A percentile compares a stretch with the other conserved stretches of the same genome.
Conservation (phyloP, 2,797 vertebrate species). For the Leptoclinus maculatus region DNA sequence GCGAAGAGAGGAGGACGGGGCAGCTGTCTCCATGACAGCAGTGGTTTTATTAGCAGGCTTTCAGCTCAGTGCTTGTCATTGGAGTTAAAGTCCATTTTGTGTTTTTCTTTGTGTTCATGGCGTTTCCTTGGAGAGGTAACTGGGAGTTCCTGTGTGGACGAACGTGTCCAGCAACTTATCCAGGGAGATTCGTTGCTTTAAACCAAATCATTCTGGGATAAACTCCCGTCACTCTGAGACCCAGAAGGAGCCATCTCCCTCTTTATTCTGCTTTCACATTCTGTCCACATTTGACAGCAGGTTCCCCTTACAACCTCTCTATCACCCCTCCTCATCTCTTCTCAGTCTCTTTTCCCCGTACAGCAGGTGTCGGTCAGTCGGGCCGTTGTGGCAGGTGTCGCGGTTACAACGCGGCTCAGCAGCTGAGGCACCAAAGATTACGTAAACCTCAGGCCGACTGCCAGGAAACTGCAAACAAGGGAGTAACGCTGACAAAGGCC, state of each 20-base stretch:
- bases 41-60: slow-evolving; percentile 27
- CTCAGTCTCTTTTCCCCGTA: slow-evolving; percentile 11
- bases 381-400: slow-evolving; percentile 52
- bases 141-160: not conserved
- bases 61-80: slow-evolving; percentile 13
- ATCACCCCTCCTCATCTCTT: not conserved
- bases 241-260: not conserved
- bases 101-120: not conserved
- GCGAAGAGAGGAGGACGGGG: slow-evolving; percentile 13
- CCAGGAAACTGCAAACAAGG: slow-evolving; percentile 44
- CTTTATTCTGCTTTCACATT: slow-evolving; percentile 22
- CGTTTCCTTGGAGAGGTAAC: slow-evolving; percentile 9
- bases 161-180: not conserved
- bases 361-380: slow-evolving; percentile 44
- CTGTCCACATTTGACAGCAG: slow-evolving; percentile 25
- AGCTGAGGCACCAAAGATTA: slow-evolving; percentile 46
- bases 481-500: slow-evolving; percentile 52
- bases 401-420: slow-evolving; percentile 33
- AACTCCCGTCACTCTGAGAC: not conserved
- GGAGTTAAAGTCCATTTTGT: slow-evolving; percentile 9
- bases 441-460: slow-evolving; percentile 45
- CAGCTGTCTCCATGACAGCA: slow-evolving; percentile 51
- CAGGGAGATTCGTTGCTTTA: slow-evolving; percentile 8
- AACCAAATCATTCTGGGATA: slow-evolving; percentile 17
- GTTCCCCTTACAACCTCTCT: not conserved